Evolutionary conservation across 2,113 vertebrate genomes (phyloP).

Genomic region (Oncorhynchus tshawytscha): DNA sequence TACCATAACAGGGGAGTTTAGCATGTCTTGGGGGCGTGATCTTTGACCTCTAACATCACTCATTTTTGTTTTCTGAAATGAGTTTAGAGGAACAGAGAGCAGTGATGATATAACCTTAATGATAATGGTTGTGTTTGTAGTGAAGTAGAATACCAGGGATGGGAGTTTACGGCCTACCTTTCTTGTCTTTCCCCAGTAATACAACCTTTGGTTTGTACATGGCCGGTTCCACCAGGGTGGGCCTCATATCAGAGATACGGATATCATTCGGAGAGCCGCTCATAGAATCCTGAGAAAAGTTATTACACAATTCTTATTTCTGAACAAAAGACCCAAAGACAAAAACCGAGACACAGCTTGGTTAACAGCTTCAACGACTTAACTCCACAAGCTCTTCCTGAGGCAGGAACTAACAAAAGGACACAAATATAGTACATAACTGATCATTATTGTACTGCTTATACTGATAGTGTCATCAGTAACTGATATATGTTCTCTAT

Average conservation of each 20-base stretch:
- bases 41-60: no score
- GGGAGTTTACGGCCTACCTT: slow-evolving; percentile 77
- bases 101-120: no score
- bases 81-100: not conserved
- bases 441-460: no score
- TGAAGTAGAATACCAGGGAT: not conserved
- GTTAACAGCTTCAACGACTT: not conserved
- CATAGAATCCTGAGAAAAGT: slow-evolving; percentile 84
- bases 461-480: no score
- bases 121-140: no score
- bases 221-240: slow-evolving; percentile 92
- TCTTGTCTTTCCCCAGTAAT: slow-evolving; percentile 96
- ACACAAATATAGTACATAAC: no score
- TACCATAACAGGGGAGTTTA: no score
- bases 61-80: not conserved
- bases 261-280: slow-evolving; percentile 95
- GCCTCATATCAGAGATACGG: slow-evolving; percentile 96
- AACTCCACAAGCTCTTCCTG: no score
- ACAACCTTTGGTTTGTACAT: slow-evolving; percentile 99
- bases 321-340: slow-evolving; percentile 1
- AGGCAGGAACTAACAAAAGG: no score
- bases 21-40: no score
- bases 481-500: no score
- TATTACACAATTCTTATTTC: not conserved
- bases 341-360: not conserved